These are phyloP conservation scores for Pterophyllum scalare DNA, from an alignment of 2,113 vertebrate species.

Conservation along the genomic window DNA sequence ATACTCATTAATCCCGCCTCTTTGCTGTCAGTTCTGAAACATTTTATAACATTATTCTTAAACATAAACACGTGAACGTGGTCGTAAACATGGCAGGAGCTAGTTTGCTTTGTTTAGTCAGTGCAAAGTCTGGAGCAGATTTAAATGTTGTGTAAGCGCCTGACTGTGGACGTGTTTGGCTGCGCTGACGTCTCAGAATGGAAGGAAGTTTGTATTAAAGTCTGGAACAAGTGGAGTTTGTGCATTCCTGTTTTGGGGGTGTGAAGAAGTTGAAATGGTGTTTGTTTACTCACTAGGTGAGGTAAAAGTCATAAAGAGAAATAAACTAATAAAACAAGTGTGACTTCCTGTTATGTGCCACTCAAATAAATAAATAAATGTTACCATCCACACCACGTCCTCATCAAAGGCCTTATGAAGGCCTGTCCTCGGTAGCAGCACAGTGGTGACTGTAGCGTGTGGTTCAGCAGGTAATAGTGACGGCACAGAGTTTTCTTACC, in stretches of 20 bases:
- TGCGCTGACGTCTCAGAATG: not conserved
- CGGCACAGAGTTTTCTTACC: not conserved
- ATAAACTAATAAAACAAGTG: not conserved
- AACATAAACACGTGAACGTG: no score
- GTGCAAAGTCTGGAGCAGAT: conserved; percentile 50
- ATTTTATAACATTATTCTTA: not conserved
- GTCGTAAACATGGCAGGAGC: not conserved
- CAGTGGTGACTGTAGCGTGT: not conserved
- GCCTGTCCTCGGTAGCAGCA: not conserved
- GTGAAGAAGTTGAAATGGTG: not conserved
- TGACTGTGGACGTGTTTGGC: conserved; percentile 7
- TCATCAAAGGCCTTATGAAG: not conserved
- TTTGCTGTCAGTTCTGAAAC: conserved; percentile 20
- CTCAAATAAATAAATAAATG: not conserved
- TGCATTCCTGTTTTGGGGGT: no score
- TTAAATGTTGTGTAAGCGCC: conserved; percentile 43
- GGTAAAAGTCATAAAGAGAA: not conserved
- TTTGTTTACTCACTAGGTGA: not conserved
- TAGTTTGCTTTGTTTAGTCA: not conserved
- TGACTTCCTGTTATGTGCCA: not conserved
- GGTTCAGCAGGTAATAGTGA: no score
- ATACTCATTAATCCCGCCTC: not conserved
- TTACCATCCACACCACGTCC: not conserved
- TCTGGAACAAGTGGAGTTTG: not conserved
- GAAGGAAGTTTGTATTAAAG: not conserved